Base-by-base conservation (phyloP, 2,888 invertebrate genomes). In the Microctonus hyperodae region DNA sequence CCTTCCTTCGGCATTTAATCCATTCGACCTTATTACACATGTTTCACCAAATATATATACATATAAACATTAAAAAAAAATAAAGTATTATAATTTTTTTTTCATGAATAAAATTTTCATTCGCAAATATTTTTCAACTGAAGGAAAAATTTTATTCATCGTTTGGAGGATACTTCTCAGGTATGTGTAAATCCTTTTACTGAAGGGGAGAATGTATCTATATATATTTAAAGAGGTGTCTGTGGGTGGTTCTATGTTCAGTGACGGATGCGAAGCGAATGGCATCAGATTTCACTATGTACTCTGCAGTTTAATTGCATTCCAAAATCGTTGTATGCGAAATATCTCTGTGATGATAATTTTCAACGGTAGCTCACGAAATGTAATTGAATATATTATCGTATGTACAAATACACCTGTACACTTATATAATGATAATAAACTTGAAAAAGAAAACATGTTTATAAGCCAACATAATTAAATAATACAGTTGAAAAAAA, bases 261-360 rank as follows among this genome's bases (percentile, higher is more conserved):
- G 53, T 37, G 50, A 16, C 50, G 51, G 70, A 70, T 60, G 64
- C 61, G 62, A 51, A 50, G 65, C 67, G 60, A 51, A 53, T 51
- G 68, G 75, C 68, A 65, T 81, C 80, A 69, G 69, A 72, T 81
- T 81, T 78, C 81, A 76, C 73, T 67, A 77, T 44, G 76, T 74
- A 75, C 79, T 77, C 78, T n/a, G n/a, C n/a, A 76, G 80, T 81
- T 82, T 81, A 80, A 81, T 81, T 81, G 81, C 81, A 81, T 82
- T 81, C 81, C 81, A 78, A 78, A 81, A 80, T 81, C 77, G 78
- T 76, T 81, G 76, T 76, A 78, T 75, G 74, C 28, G 56, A 65
- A 56, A 57, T 16, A 56, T 56, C 22, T 55, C 10, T 37, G n/a
- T 37, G 59, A n/a, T 22, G 37, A 64, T 56, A 53, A 64, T 64